Base-by-base conservation (phyloP, 1,140 invertebrate genomes). In the Conopomorpha cramerella region DNA sequence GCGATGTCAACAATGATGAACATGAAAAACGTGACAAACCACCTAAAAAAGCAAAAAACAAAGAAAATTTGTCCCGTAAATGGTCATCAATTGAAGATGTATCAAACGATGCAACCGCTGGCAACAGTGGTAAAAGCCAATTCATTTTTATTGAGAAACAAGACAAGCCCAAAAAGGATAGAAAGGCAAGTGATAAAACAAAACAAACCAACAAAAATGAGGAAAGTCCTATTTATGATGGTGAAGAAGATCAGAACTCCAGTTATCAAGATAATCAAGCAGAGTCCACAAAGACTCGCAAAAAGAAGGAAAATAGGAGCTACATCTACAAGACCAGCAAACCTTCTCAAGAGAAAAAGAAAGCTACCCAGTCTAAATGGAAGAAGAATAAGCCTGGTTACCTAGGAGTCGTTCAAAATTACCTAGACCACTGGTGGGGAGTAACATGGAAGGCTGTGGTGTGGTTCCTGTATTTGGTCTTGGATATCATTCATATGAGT, bases 381-480 rank as follows among this genome's bases (percentile, higher is more conserved):
- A 81, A 46, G 60, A 79, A 58, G 36, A 70, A 62, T 30, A 74
- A 76, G 16, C 56, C 62, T 11, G 59, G 63, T 0, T 79, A 78
- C 35, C 45, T 76, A 34, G 65, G 79, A 45, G 44, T 77, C 70
- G 42, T 84, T 38, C 77, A 83, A 58, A 71, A 81, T 40, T 84
- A 85, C 47, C 55, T 83, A 1, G 81, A 79, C 45, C 80, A 81
- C 30, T 90, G 88, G 87, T 84, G 84, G 55, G 84, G 83, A 49
- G 81, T 86, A 12, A 81, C 81, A 14, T 73, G 86, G 36, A 86
- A 85, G 43, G 78, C 87, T 38, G 55, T 89, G 36, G 78, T 84
- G 33, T 92, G 90, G 90, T 81, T 92, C 28, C 68, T 89, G 29
- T 84, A 89, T 72, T 65, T 92, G 34, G 81, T 92, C 4, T 89